These are phyloP conservation scores for Cephalopterus ornatus DNA, from an alignment of 2,113 vertebrate genomes.

Conservation along the genomic window DNA sequence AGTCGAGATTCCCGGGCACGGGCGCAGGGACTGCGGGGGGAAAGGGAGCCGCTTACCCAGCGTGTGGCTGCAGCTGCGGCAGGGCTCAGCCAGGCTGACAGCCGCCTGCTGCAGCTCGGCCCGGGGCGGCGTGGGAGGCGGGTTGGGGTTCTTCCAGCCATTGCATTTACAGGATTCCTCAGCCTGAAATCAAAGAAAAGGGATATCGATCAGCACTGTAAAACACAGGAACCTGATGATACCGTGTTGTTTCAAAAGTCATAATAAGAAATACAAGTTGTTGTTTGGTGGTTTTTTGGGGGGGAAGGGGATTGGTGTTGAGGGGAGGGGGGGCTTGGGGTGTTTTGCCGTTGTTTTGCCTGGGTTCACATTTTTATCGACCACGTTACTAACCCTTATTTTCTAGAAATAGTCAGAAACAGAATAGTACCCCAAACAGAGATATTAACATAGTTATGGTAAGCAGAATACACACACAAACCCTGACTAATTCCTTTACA, in stretches of 20 bases:
- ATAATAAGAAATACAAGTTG: neutral
- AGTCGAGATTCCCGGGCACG: accelerated
- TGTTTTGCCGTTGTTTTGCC: neutral
- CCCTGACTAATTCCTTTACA: neutral
- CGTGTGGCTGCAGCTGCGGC: constrained; percentile 92
- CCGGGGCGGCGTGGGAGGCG: constrained; percentile 90
- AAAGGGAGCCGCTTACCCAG: constrained; percentile 76
- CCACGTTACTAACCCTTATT: neutral
- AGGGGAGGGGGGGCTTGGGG: accelerated
- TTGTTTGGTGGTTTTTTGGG: neutral
- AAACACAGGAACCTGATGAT: neutral
- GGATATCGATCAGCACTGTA: neutral
- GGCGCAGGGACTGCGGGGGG: accelerated
- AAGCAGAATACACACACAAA: neutral
- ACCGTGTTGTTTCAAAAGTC: neutral
- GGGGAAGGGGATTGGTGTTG: too few relatives aligned
- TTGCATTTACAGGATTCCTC: constrained; percentile 98
- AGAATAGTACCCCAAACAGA: neutral
- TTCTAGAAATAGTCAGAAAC: neutral
- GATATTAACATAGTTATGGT: neutral
- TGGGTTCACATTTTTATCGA: neutral
- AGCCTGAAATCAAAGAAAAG: constrained; percentile 76
- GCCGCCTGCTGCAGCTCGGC: constrained; percentile 85
- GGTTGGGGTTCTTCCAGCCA: constrained; percentile 98
- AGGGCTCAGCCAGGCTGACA: constrained; percentile 89